phyloP scores from a whole-genome alignment of 2,888 invertebrate species.

The Latrodectus hesperus region DNA sequence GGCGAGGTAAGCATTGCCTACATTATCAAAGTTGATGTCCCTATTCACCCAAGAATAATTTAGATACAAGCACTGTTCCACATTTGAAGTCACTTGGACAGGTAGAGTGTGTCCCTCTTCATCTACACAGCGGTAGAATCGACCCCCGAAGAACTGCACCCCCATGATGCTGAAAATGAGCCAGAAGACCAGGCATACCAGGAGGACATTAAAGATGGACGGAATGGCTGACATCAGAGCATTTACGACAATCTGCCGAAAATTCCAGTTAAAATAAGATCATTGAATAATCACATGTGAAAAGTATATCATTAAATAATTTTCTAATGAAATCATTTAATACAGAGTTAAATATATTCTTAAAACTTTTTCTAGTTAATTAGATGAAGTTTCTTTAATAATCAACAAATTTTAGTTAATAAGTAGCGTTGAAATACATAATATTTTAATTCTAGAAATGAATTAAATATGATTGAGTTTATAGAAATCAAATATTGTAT shows the following conservation, averaged over 20 bases:
- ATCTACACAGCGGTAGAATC: conserved; percentile 94
- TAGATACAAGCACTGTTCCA: conserved; percentile 84
- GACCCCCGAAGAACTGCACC: conserved; percentile 97
- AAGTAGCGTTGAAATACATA: no score
- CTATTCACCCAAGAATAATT: conserved; percentile 96
- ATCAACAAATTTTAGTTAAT: no score
- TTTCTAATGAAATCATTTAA: no score
- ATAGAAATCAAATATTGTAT: no score
- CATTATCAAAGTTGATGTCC: conserved; percentile 98
- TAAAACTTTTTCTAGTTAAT: no score
- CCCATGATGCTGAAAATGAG: conserved; percentile 99
- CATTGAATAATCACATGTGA: no score
- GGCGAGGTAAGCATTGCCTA: conserved; percentile 96
- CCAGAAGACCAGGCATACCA: conserved; percentile 99
- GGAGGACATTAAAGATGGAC: conserved; percentile 98
- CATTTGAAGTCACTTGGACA: conserved; percentile 90
- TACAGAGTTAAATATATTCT: no score
- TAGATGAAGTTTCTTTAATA: no score
- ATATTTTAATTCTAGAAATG: no score
- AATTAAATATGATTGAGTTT: no score
- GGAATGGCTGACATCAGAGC: conserved; percentile 99
- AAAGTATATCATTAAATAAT: no score
- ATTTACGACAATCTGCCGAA: conserved; percentile 94
- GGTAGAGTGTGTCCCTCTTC: conserved; percentile 85
- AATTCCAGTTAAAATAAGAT: not conserved